A percentile compares a stretch with the other conserved stretches of the same genome.
These are phyloP conservation scores for Xiphophorus couchianus DNA, from an alignment of 2,113 vertebrate genomes.

Conservation along the genomic window DNA sequence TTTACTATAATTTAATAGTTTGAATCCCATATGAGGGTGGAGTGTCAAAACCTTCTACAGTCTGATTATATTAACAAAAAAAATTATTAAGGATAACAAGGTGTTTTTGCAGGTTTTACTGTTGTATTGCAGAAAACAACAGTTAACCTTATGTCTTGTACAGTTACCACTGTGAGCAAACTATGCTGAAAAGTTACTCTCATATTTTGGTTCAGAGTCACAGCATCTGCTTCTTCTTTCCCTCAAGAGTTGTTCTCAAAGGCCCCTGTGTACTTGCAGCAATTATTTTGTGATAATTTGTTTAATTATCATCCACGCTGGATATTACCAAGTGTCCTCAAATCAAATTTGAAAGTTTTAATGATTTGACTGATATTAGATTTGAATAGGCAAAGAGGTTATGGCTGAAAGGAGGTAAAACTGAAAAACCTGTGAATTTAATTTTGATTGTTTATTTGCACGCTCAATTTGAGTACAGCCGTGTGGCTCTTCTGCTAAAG, in stretches of 20 bases:
- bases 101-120: neutral
- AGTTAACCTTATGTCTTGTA: neutral
- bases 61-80: neutral
- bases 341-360: neutral
- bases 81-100: too few species aligned
- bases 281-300: slow-evolving; percentile 1
- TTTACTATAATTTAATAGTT: neutral
- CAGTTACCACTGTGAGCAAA: too few species aligned
- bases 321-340: neutral
- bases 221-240: neutral
- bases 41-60: neutral
- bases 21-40: neutral
- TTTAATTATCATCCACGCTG: neutral
- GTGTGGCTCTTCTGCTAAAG: too few species aligned
- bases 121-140: neutral
- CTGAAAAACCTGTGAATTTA: too few species aligned
- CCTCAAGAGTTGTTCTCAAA: neutral
- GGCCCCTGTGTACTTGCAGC: too few species aligned
- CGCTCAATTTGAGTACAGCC: too few species aligned
- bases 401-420: too few species aligned
- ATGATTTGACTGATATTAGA: neutral
- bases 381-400: neutral
- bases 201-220: neutral
- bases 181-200: too few species aligned
- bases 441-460: too few species aligned